Conservation (phyloP, 2,888 invertebrate species). For the Altica lythri region DNA sequence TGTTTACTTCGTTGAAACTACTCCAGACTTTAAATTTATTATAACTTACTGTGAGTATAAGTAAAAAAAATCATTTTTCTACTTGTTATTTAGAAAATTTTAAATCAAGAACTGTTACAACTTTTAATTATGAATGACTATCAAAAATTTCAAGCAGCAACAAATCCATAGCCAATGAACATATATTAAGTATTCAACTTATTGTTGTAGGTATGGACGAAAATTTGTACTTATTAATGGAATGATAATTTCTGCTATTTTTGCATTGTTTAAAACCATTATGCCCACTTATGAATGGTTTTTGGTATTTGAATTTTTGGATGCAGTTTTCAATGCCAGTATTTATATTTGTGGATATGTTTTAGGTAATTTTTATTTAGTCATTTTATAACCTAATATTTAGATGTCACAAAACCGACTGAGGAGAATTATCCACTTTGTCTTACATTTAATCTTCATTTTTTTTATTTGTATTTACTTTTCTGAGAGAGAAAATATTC, state of each 20-base stretch:
- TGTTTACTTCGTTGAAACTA: no score
- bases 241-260: conserved; percentile 64
- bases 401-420: no score
- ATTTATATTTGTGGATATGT: conserved; percentile 76
- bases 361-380: no score
- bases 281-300: conserved; percentile 73
- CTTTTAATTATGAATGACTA: not conserved
- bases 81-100: no score
- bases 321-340: conserved; percentile 71
- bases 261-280: conserved; percentile 71
- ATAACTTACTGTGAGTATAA: not conserved
- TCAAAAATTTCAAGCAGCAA: not conserved
- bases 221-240: conserved; percentile 63
- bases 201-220: conserved; percentile 62
- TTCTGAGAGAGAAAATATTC: no score
- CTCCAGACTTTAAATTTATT: no score
- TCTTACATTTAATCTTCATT: no score
- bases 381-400: no score
- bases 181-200: conserved; percentile 8
- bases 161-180: not conserved
- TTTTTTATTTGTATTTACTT: no score
- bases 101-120: not conserved
- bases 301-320: conserved; percentile 71
- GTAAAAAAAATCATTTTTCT: no score
- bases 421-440: no score